Percentiles rank a stretch among this genome's conserved stretches.
Conservation (phyloP, 2,113 vertebrate species). For the cattle (Bos taurus) region DNA sequence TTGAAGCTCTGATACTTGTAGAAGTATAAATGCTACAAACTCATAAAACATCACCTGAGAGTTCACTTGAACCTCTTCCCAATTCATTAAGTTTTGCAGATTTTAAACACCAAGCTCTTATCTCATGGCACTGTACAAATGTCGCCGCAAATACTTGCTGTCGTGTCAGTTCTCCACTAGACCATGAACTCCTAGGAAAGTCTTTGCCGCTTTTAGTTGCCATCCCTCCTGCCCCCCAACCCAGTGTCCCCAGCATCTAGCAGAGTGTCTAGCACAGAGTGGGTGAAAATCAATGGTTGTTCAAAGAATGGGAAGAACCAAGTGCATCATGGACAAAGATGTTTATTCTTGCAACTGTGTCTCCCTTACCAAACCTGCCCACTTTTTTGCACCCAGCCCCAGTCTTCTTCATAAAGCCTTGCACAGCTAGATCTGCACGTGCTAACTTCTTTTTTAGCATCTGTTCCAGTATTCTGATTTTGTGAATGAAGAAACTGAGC, state of each 20-base stretch:
- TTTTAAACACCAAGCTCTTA: too few species aligned
- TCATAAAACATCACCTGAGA: too few species aligned
- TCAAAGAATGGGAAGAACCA: background rate
- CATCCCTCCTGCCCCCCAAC: accelerated
- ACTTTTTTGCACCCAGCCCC: background rate
- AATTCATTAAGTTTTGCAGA: too few species aligned
- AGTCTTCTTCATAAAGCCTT: background rate
- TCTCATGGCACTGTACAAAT: background rate
- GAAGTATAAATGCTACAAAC: too few species aligned
- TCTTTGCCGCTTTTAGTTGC: background rate
- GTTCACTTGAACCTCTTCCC: too few species aligned
- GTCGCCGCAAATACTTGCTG: background rate
- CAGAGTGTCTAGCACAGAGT: background rate
- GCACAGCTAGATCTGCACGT: accelerated
- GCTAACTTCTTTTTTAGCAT: background rate
- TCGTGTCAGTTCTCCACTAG: background rate
- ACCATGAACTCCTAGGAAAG: background rate
- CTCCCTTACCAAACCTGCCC: background rate
- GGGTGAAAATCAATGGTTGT: background rate
- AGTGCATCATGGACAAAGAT: background rate
- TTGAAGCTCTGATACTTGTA: too few species aligned
- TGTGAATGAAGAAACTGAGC: background rate
- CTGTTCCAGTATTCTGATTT: background rate
- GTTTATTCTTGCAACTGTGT: background rate
- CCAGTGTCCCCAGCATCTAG: background rate